Percentiles rank a stretch among this genome's conserved stretches.
Conservation (phyloP, 2,797 vertebrate species). For the Distichodus sexfasciatus region DNA sequence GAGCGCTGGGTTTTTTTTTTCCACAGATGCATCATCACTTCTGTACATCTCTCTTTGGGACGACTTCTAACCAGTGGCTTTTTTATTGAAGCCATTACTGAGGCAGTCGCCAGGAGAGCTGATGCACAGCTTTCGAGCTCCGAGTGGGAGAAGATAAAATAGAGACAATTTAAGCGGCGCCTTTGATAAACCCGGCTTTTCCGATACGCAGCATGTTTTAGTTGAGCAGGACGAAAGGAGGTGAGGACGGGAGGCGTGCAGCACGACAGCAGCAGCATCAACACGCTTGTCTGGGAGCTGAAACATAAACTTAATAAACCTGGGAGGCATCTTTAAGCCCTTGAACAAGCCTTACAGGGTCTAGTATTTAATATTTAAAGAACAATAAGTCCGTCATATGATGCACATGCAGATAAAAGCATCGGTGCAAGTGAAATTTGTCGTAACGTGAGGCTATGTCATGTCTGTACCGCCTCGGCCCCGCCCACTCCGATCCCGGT, state of each 20-base stretch:
- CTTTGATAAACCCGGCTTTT: conserved; percentile 74
- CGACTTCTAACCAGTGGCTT: conserved; percentile 70
- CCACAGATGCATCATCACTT: conserved; percentile 69
- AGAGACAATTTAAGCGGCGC: conserved; percentile 70
- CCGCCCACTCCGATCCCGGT: no score
- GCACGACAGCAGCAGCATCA: conserved; percentile 76
- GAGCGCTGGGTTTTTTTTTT: conserved; percentile 45
- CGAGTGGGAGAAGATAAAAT: conserved; percentile 57
- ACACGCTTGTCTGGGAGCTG: conserved; percentile 70
- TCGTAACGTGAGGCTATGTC: no score
- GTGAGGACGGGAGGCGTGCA: conserved; percentile 67
- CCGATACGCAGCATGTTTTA: conserved; percentile 71
- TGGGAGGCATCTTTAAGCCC: conserved; percentile 60
- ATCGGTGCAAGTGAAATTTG: no score
- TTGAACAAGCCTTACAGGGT: no score
- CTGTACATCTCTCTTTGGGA: conserved; percentile 67
- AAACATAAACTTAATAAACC: no score
- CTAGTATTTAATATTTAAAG: no score
- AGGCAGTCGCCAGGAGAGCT: conserved; percentile 61
- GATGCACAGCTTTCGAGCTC: conserved; percentile 69
- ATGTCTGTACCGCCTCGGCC: no score
- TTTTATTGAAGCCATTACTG: conserved; percentile 64
- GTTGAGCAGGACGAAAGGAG: conserved; percentile 72
- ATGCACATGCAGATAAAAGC: no score
- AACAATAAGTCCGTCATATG: no score